Percentiles rank a stretch among this genome's conserved stretches.
phyloP scores from a whole-genome alignment of 2,113 vertebrate genomes.

The Marcusenius ussheri region DNA sequence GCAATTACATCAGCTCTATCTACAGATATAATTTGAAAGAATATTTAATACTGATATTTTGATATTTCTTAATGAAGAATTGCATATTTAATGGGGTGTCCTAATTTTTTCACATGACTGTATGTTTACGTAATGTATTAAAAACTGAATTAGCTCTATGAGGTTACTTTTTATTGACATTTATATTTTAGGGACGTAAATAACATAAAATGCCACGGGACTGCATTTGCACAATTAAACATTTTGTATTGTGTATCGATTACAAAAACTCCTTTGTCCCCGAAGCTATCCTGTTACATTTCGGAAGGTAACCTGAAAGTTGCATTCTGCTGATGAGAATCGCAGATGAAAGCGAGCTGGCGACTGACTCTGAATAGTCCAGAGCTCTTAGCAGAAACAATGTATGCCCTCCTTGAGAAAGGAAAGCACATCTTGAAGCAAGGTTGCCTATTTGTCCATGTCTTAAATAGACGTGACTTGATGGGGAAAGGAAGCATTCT shows the following conservation, averaged over 20 bases:
- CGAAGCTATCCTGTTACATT: background rate
- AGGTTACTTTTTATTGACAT: background rate
- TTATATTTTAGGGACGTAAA: background rate
- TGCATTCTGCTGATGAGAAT: constrained; percentile 15
- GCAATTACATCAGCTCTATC: too few relatives aligned
- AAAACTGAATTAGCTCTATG: background rate
- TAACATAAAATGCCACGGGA: constrained; percentile 7
- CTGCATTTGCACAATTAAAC: background rate
- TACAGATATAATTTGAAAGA: too few relatives aligned
- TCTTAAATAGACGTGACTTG: constrained; percentile 32
- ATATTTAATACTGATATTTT: too few relatives aligned
- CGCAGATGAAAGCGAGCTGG: constrained; percentile 30
- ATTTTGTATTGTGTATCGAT: background rate
- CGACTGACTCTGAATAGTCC: constrained; percentile 32
- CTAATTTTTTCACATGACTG: too few relatives aligned
- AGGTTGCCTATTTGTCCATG: constrained; percentile 42
- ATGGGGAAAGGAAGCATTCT: constrained; percentile 31
- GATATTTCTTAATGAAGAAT: too few relatives aligned
- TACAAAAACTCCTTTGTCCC: background rate
- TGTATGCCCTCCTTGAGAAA: constrained; percentile 39
- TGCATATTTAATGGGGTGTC: too few relatives aligned
- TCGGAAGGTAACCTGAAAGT: background rate
- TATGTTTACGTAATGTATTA: background rate
- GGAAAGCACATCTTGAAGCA: constrained; percentile 48
- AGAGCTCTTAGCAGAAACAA: constrained; percentile 38